Percentiles rank a stretch among this genome's conserved stretches.
These are phyloP conservation scores for Porites lutea DNA, from an alignment of 64 coral and sea anemone genomes.

Conservation along the genomic window DNA sequence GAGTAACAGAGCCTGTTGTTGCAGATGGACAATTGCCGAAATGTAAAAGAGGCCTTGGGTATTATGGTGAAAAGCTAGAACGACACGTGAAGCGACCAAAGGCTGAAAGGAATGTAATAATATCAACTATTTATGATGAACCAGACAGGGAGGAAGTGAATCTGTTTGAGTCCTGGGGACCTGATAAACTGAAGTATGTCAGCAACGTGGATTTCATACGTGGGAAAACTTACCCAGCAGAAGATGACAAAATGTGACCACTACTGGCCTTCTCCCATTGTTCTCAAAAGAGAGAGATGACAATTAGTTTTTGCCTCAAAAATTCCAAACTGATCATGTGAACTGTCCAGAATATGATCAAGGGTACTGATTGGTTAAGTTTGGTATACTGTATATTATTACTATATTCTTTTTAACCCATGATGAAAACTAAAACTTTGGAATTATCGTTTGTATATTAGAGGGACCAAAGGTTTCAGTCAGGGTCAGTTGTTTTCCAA, in stretches of 20 bases:
- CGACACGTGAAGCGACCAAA: constrained; percentile 77
- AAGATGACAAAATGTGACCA: not conserved
- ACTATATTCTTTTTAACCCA: no score
- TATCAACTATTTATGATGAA: constrained; percentile 93
- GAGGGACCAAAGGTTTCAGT: no score
- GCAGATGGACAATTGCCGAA: constrained; percentile 88
- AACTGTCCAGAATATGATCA: no score
- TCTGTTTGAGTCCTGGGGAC: constrained; percentile 74
- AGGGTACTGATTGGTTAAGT: no score
- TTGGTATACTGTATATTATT: no score
- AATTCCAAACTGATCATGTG: no score
- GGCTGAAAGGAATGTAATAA: constrained; percentile 89
- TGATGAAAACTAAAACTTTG: no score
- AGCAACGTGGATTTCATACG: constrained; percentile 82
- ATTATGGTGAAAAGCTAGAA: constrained; percentile 96
- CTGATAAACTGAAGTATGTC: constrained; percentile 81
- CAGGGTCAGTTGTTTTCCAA: no score
- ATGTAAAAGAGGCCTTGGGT: constrained; percentile 91
- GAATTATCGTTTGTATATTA: no score
- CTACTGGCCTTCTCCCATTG: not conserved
- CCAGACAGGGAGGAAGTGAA: constrained; percentile 71
- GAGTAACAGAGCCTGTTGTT: constrained; percentile 82
- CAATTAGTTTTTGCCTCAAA: no score
- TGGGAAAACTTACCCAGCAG: not conserved
- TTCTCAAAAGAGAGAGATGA: no score